Evolutionary conservation across 1,140 invertebrate species (phyloP), one percentile per base, ranked within the genome.

Genomic region (Brachionus plicatilis): DNA sequence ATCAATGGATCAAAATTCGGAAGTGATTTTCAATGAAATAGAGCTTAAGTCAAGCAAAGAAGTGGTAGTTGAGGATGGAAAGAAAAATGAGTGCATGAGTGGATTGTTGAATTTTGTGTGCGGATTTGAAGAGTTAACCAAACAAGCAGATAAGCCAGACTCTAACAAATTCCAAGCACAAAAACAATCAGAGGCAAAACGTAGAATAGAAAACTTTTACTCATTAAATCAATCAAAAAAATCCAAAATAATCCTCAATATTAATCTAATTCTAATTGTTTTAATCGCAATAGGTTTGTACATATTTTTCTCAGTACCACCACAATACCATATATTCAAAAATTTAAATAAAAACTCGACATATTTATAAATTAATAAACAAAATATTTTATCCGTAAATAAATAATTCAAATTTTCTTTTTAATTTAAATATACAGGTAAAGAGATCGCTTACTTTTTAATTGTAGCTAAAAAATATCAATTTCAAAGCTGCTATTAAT

Each of bases 301-400:
- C 47, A 82, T 82, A 82, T 82, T 82, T 65, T 82, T 82, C 41
- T 82, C 79, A 17, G 45, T 82, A 68, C 79, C 79, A 5, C 53
- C 79, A 12, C 33, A 68, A 43, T 43, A 65, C 8, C 79, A 82
- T 37, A 65, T 82, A 29, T 65, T 82, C 53, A 65, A 68, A 47
- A 24, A 60, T 82, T 43, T 76, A 47, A 47, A 76, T 8, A 37
- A 14, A 80, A 80, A 80, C 50, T 27, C 43, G 11, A 80, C 78
- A 17, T 60, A n/a, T 78, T 37, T 78, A 43, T 78, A 76, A 76
- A 24, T 14, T 41, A 14, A 76, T 8, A 65, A 24, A n/a, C 7
- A n/a, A n/a, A n/a, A 65, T 11, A 12, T 56, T 56, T 60, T 24
- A 60, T 60, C 20, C 20, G 17, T 20, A 60, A 60, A 60, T 60